phyloP scores from a whole-genome alignment of 2,113 vertebrate genomes.

The Ceyx melanurus region DNA sequence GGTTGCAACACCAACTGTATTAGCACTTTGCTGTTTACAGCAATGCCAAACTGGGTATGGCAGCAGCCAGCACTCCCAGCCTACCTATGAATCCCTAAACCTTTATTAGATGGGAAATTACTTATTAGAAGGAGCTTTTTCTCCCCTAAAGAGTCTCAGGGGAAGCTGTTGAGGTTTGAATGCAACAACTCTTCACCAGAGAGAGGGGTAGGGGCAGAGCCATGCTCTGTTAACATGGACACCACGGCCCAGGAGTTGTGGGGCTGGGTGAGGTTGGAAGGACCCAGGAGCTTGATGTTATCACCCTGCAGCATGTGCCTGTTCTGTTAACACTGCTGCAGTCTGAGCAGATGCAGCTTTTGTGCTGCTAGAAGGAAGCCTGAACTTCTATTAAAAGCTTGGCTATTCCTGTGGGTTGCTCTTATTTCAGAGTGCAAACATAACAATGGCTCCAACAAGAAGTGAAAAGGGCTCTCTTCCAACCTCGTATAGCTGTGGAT shows the following conservation, averaged over 20 bases:
- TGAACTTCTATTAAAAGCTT: not conserved
- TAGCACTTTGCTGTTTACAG: not conserved
- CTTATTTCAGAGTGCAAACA: not conserved
- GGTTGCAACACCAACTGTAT: not conserved
- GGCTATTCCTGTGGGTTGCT: not conserved
- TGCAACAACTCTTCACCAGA: not conserved
- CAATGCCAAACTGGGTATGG: not conserved
- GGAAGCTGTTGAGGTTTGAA: not conserved
- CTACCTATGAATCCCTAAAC: not conserved
- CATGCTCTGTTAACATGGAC: fast-evolving
- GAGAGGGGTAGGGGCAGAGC: not conserved
- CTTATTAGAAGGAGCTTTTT: not conserved
- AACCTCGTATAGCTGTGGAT: fast-evolving
- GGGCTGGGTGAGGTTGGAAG: not conserved
- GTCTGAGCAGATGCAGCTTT: not conserved
- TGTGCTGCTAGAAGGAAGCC: not conserved
- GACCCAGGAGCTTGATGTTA: not conserved
- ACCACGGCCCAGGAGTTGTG: fast-evolving
- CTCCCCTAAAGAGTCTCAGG: not conserved
- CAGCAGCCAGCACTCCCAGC: not conserved
- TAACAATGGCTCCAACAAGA: not conserved
- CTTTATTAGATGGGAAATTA: conserved; percentile 12
- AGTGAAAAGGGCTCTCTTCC: not conserved
- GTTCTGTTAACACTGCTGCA: not conserved
- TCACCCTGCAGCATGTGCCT: not conserved